Conservation (phyloP, 1,140 invertebrate genomes). For the Diuraphis noxia region DNA sequence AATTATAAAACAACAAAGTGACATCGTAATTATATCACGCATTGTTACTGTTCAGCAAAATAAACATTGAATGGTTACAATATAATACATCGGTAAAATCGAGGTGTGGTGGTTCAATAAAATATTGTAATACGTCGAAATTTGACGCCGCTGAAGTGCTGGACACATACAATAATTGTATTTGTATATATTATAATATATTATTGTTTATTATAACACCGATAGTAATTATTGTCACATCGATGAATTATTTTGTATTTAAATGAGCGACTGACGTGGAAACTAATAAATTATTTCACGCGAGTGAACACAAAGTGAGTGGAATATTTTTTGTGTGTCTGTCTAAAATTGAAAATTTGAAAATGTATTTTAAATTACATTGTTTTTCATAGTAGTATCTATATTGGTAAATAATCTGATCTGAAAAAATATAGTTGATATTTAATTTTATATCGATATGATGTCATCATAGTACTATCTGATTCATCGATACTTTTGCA, state of each 20-base stretch:
- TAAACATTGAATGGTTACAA: not conserved
- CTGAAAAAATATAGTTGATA: not conserved
- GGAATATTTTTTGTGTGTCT: not conserved
- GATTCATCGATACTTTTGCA: not conserved
- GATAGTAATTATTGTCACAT: not conserved
- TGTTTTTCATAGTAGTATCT: not conserved
- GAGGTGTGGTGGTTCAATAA: not conserved
- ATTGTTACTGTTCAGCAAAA: not conserved
- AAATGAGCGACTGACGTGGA: not conserved
- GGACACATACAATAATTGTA: not conserved
- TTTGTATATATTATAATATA: not conserved
- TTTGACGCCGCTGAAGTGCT: not conserved
- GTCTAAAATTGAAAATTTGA: not conserved
- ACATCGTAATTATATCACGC: not conserved
- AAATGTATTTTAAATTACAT: not conserved
- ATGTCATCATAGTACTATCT: not conserved
- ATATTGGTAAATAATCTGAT: not conserved
- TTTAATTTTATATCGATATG: not conserved
- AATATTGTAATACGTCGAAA: not conserved
- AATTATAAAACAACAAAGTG: not conserved
- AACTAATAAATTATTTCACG: not conserved
- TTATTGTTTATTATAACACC: not conserved
- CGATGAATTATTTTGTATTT: not conserved
- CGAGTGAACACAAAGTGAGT: not conserved
- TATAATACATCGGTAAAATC: not conserved